Conservation (phyloP, 2,888 invertebrate species). For the Oeneis ivallda region DNA sequence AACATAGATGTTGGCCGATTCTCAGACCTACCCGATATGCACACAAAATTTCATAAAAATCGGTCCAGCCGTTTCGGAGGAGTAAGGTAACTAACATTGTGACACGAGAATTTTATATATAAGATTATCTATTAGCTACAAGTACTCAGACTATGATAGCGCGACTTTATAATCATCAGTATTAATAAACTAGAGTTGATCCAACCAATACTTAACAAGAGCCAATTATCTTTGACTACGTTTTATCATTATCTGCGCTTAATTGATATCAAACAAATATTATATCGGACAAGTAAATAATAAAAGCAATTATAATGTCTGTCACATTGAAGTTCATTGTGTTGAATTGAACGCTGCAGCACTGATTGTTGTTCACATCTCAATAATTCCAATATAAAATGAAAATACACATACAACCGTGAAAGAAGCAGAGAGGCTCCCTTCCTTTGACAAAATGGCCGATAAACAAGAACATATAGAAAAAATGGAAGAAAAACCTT, state of each 20-base stretch:
- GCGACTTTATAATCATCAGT: slow-evolving; percentile 17
- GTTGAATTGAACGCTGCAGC: slow-evolving; percentile 58
- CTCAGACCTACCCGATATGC: no score
- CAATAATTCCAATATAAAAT: slow-evolving; percentile 56
- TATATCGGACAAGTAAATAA: slow-evolving; percentile 69
- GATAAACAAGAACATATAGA: slow-evolving; percentile 53
- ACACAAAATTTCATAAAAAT: no score
- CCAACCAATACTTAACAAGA: slow-evolving; percentile 46
- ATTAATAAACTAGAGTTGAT: slow-evolving; percentile 38
- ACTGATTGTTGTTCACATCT: slow-evolving; percentile 48
- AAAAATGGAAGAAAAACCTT: slow-evolving; percentile 64
- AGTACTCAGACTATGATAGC: slow-evolving; percentile 12
- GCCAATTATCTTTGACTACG: slow-evolving; percentile 44
- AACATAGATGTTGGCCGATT: no score
- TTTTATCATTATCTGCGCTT: slow-evolving; percentile 65
- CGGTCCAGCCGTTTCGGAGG: no score
- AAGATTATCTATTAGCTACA: not conserved
- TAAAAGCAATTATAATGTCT: slow-evolving; percentile 55
- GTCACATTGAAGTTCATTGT: slow-evolving; percentile 55
- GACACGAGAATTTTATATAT: no score
- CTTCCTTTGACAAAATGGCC: slow-evolving; percentile 50
- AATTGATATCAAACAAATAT: slow-evolving; percentile 74
- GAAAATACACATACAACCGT: slow-evolving; percentile 44
- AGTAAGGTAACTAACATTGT: no score
- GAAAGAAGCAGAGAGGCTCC: slow-evolving; percentile 29